phyloP scores from a whole-genome alignment of 1,140 invertebrate genomes.

The Drosophila arizonae region DNA sequence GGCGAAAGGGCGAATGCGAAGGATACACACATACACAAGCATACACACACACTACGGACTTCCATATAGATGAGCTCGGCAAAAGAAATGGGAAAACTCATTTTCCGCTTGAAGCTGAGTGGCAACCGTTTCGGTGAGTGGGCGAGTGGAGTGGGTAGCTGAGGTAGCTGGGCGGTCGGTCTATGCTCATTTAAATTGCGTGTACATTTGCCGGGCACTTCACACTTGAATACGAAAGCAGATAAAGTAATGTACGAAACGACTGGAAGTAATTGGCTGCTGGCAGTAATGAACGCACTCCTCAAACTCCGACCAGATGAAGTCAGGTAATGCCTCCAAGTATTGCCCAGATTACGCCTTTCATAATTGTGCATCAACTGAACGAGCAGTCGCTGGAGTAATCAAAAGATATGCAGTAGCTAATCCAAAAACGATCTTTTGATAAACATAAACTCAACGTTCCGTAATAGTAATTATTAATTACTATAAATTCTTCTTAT shows the following conservation, averaged over 20 bases:
- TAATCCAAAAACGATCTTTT: too few species aligned
- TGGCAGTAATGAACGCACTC: constrained; percentile 59
- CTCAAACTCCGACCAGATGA: constrained; percentile 1
- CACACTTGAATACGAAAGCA: constrained; percentile 80
- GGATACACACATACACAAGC: constrained; percentile 21
- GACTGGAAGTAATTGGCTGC: constrained; percentile 77
- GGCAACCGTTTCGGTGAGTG: constrained; percentile 20
- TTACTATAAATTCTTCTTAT: too few species aligned
- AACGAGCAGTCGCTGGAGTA: too few species aligned
- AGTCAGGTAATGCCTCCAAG: constrained; percentile 5
- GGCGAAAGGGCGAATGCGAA: constrained; percentile 9
- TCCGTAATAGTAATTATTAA: too few species aligned
- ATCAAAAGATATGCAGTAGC: too few species aligned
- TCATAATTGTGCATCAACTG: too few species aligned
- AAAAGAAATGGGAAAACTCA: constrained; percentile 66
- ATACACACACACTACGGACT: constrained; percentile 21
- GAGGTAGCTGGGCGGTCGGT: constrained; percentile 7
- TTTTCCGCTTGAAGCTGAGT: constrained; percentile 62
- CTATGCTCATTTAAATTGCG: constrained; percentile 77
- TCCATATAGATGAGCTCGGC: constrained; percentile 41
- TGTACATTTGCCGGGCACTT: constrained; percentile 76
- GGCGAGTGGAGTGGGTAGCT: not conserved
- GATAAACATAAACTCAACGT: too few species aligned
- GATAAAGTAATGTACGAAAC: constrained; percentile 74
- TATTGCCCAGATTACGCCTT: constrained; percentile 5